A percentile compares a stretch with the other conserved stretches of the same genome.
phyloP scores from a whole-genome alignment of 1,140 invertebrate genomes.

The Ooceraea biroi region DNA sequence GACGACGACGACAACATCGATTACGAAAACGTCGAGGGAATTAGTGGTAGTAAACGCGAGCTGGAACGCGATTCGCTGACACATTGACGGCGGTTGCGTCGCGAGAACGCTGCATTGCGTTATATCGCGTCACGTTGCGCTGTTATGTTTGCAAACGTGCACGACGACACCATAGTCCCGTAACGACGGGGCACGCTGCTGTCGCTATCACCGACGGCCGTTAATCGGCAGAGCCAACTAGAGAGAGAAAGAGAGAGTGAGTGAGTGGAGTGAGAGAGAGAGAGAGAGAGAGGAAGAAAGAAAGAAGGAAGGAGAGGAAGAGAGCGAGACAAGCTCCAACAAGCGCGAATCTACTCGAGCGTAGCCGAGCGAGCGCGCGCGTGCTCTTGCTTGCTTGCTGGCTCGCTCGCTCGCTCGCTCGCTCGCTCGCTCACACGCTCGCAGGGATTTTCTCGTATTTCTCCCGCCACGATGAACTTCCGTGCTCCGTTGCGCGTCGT shows the following conservation, averaged over 20 bases:
- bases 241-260: not conserved
- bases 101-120: too few relatives aligned
- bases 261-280: not conserved
- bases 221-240: not conserved
- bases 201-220: not conserved
- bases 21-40: not conserved
- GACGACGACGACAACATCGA: not conserved
- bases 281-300: not conserved
- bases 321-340: not conserved
- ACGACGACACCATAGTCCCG: slow-evolving; percentile 6
- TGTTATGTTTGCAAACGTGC: slow-evolving; percentile 41
- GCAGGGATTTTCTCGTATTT: not conserved
- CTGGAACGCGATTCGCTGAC: slow-evolving; percentile 10
- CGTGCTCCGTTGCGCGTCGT: slow-evolving; percentile 7
- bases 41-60: not conserved
- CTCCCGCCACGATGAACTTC: slow-evolving; percentile 6
- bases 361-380: not conserved
- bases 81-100: slow-evolving; percentile 11
- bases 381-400: too few relatives aligned
- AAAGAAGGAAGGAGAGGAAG: not conserved
- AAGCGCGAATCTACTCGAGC: not conserved
- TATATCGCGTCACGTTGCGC: too few relatives aligned
- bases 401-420: too few relatives aligned
- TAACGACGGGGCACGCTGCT: not conserved
- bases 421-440: too few relatives aligned